Base-by-base conservation (phyloP, 2,797 vertebrate genomes). In the Dendrocincla tyrannina region DNA sequence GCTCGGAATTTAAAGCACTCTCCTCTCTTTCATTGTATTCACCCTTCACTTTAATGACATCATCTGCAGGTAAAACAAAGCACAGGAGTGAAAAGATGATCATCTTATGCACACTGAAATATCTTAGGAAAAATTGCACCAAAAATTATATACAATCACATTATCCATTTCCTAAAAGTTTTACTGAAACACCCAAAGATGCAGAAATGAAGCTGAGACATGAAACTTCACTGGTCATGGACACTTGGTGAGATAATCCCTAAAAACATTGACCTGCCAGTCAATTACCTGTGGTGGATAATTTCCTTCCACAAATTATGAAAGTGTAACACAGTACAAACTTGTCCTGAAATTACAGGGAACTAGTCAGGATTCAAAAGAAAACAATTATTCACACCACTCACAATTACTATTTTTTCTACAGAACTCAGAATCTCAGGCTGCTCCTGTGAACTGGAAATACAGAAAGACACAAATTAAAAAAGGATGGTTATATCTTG, bases 21-120 rank as follows among this genome's bases (percentile, higher is more conserved):
- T 97, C 98, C 78, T 98, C 98, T 91, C 97, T 97, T 77, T 98
- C 98, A 55, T 63, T 93, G 70, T 97, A 97, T 95, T 98, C 98
- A 85, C 96, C 97, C 95, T 98, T 98, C 91, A 98, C 96, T 96
- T 97, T 97, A 70, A 98, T 85, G n/a, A 95, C 91, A 35, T 97
- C 97, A 80, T 96, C 97, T 91, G 92, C 85, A 82, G 96, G 95
- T 50, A 92, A 93, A 94, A 91, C 83, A 96, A 97, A 85, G 87
- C 78, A 91, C 80, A 95, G 64, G 85, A 69, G 77, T 92, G 88
- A 97, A 91, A 88, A 93, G 59, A 82, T 18, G 88, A 79, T 88
- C n/a, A 15, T 35, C 18, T 89, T 75, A 23, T 28, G 32, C 77
- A 82, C n/a, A 35, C 32, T 12, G n/a, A 95, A 74, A 52, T 47